A percentile compares a stretch with the other conserved stretches of the same genome.
Evolutionary conservation across 1,140 invertebrate species (phyloP).

Genomic region (Myzus persicae): DNA sequence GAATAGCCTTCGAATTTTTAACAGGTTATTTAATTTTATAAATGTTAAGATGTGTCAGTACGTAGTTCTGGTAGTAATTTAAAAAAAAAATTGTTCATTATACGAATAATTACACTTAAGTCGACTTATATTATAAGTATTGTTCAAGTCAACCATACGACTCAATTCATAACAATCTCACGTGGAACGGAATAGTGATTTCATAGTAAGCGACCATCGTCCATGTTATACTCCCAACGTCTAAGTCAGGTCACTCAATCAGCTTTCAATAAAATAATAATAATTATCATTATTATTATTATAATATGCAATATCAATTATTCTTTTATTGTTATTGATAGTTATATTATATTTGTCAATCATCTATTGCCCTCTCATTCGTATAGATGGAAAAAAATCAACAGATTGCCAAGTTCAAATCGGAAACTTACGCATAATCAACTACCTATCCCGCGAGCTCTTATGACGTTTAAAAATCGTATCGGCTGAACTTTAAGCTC

Average conservation of each 20-base stretch:
- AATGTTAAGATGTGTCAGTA: background rate
- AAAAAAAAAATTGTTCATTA: background rate
- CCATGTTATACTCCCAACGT: background rate
- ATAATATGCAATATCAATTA: too few relatives aligned
- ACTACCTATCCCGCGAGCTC: background rate
- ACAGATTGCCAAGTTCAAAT: too few relatives aligned
- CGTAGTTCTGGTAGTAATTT: too few relatives aligned
- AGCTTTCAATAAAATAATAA: too few relatives aligned
- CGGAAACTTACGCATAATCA: too few relatives aligned
- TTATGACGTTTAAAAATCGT: background rate
- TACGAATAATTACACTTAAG: background rate
- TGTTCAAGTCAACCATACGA: background rate
- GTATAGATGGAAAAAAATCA: background rate
- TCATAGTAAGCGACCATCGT: background rate
- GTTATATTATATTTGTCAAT: too few relatives aligned
- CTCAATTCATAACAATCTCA: background rate
- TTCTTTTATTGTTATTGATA: too few relatives aligned
- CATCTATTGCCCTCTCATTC: background rate
- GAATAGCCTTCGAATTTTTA: background rate
- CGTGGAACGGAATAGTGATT: background rate
- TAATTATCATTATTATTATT: too few relatives aligned
- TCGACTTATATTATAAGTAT: too few relatives aligned
- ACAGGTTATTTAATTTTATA: background rate
- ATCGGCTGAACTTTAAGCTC: background rate
- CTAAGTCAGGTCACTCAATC: background rate